Base-by-base conservation (phyloP, 2,797 vertebrate genomes). In the Austrolebias charrua region DNA sequence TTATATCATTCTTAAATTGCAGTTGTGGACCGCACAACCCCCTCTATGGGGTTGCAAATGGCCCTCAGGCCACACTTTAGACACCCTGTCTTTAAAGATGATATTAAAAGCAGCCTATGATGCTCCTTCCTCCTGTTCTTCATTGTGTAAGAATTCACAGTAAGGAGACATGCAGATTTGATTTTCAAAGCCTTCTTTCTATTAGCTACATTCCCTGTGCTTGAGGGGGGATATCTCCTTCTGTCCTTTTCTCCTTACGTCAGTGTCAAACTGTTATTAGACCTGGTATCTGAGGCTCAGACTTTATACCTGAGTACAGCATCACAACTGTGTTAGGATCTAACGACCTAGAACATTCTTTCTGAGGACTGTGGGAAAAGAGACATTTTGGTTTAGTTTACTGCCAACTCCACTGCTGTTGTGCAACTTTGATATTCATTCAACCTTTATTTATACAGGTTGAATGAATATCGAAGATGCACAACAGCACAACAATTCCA, bases 181-280 rank as follows among this genome's bases (percentile, higher is more conserved):
- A 79, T 90, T 86, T 88, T 79, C 77, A 88, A 87, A 89, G 84
- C 86, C 81, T 73, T 80, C 70, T 80, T 89, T 88, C 89, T 71
- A 38, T 73, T 82, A 82, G 74, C 76, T 80, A 67, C 67, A 65
- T 83, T 86, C 82, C 65, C 73, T 6, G 49, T 72, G 82, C 84
- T 80, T 28, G 62, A 73, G 75, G 89, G 73, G 88, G 60, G 76
- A 73, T 80, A 82, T 71, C 80, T 88, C 29, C 58, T 62, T 71
- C 75, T 73, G 64, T 80, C 59, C 73, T 71, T 70, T 72, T 75
- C 43, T 79, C 57, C 78, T 70, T 63, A 51, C 74, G 65, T 74
- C 69, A 67, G 65, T 15, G 81, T 80, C 33, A 71, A 54, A 63
- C 75, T 79, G 70, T 83, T 75, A 79, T 86, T 83, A 84, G 63